Evolutionary conservation across 2,888 invertebrate species (phyloP).

Genomic region (Elgonia sp.): DNA sequence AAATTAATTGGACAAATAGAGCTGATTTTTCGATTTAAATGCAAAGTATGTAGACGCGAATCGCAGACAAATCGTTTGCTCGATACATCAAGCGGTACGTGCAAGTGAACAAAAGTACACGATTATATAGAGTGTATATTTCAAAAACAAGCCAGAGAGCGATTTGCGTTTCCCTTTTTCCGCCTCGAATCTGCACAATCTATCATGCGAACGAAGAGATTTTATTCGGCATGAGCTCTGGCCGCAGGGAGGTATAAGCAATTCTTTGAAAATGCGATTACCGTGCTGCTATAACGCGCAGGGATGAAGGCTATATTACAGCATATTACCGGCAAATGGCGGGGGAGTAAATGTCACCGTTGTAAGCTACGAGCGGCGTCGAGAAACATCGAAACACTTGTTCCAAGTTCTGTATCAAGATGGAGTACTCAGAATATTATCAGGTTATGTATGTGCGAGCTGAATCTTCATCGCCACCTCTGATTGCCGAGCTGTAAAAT

Average conservation of each 20-base stretch:
- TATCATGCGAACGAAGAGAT: slow-evolving; percentile 77
- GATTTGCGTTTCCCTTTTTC: slow-evolving; percentile 63
- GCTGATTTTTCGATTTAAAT: slow-evolving; percentile 55
- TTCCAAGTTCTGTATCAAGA: slow-evolving; percentile 69
- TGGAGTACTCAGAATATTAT: slow-evolving; percentile 51
- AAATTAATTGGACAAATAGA: slow-evolving; percentile 57
- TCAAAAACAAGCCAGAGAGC: slow-evolving; percentile 59
- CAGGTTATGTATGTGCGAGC: slow-evolving; percentile 49
- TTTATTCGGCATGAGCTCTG: slow-evolving; percentile 78
- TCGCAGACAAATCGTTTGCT: slow-evolving; percentile 61
- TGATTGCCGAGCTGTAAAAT: slow-evolving; percentile 71
- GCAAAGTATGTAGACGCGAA: slow-evolving; percentile 57
- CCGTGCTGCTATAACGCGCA: slow-evolving; percentile 78
- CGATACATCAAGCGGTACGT: slow-evolving; percentile 62
- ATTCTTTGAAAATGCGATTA: slow-evolving; percentile 82
- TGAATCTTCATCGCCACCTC: slow-evolving; percentile 54
- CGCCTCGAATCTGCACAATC: slow-evolving; percentile 69
- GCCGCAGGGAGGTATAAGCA: slow-evolving; percentile 80
- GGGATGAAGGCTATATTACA: slow-evolving; percentile 80
- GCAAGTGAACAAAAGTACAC: slow-evolving; percentile 64
- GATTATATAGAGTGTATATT: slow-evolving; percentile 60
- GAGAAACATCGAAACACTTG: slow-evolving; percentile 72
- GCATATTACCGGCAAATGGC: slow-evolving; percentile 78
- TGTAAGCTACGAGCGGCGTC: slow-evolving; percentile 66
- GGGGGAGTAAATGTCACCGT: slow-evolving; percentile 79